Evolutionary conservation across 2,113 vertebrate genomes (phyloP).

Genomic region (Neotoma lepida): DNA sequence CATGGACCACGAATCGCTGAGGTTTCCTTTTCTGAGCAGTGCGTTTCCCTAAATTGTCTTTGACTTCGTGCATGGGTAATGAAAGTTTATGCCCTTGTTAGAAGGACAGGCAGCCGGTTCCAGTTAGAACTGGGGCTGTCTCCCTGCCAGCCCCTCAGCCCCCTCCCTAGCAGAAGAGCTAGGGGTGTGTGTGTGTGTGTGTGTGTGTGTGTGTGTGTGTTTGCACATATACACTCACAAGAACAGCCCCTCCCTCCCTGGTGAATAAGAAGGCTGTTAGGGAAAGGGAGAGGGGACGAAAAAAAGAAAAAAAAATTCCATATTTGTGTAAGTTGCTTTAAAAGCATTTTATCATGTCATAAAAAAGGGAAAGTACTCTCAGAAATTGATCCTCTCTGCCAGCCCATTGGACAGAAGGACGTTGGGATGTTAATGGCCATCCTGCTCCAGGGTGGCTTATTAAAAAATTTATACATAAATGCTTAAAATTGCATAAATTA

Average conservation of each 20-base stretch:
- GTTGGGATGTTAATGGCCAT: slow-evolving; percentile 99
- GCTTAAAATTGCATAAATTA: slow-evolving; percentile 99
- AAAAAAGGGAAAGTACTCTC: slow-evolving; percentile 93
- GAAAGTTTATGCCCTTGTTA: slow-evolving; percentile 99
- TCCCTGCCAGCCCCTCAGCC: slow-evolving; percentile 86
- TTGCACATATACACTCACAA: rapidly evolving
- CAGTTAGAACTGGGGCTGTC: slow-evolving; percentile 96
- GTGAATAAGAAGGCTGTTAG: slow-evolving; percentile 92
- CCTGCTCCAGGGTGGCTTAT: slow-evolving; percentile 99
- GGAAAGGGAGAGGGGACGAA: slow-evolving; percentile 81
- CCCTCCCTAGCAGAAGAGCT: slow-evolving; percentile 31
- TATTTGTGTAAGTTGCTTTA: slow-evolving; percentile 99
- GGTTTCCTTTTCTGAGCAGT: slow-evolving; percentile 95
- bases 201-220: background rate
- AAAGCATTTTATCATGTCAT: slow-evolving; percentile 99
- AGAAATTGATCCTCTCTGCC: slow-evolving; percentile 98
- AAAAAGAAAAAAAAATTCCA: slow-evolving; percentile 88
- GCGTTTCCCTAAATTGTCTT: slow-evolving; percentile 99
- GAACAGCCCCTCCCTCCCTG: slow-evolving; percentile 82
- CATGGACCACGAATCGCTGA: slow-evolving; percentile 86
- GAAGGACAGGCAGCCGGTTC: slow-evolving; percentile 98
- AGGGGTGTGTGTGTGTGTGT: background rate
- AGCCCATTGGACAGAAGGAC: slow-evolving; percentile 99
- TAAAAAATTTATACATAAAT: slow-evolving; percentile 99
- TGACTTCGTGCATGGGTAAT: slow-evolving; percentile 99